Percentiles rank a stretch among this genome's conserved stretches.
Conservation (phyloP, 2,888 invertebrate genomes). For the Altica lythri region DNA sequence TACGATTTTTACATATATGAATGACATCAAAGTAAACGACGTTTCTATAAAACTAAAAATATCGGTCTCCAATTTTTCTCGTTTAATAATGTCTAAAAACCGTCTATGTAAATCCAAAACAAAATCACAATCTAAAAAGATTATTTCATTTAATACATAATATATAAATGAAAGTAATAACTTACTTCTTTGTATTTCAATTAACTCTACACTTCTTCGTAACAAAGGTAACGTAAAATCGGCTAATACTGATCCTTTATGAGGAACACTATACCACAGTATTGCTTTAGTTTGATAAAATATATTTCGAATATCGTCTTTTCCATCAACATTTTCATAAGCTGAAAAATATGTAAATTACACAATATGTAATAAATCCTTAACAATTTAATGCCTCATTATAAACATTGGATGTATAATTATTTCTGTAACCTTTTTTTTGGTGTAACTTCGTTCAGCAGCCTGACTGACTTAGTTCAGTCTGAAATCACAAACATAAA, state of each 20-base stretch:
- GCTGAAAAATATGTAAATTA: no score
- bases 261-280: constrained; percentile 87
- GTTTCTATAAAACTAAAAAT: constrained; percentile 82
- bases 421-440: no score
- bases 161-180: no score
- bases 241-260: constrained; percentile 79
- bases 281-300: constrained; percentile 67
- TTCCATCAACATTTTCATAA: constrained; percentile 58
- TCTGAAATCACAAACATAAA: no score
- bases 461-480: no score
- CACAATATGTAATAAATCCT: no score
- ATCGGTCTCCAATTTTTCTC: constrained; percentile 60
- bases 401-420: no score
- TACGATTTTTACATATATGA: constrained; percentile 75
- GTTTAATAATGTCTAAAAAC: constrained; percentile 63
- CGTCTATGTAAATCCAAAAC: constrained; percentile 70
- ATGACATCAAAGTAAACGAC: constrained; percentile 73
- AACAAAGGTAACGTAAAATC: constrained; percentile 75
- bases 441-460: no score
- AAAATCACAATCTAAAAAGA: constrained; percentile 67
- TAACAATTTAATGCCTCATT: no score
- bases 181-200: constrained; percentile 78
- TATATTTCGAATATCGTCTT: constrained; percentile 56
- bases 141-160: no score
- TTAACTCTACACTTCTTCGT: constrained; percentile 75